These are phyloP conservation scores for Archivesica marissinica DNA, from an alignment of 1,140 invertebrate genomes.

Conservation along the genomic window DNA sequence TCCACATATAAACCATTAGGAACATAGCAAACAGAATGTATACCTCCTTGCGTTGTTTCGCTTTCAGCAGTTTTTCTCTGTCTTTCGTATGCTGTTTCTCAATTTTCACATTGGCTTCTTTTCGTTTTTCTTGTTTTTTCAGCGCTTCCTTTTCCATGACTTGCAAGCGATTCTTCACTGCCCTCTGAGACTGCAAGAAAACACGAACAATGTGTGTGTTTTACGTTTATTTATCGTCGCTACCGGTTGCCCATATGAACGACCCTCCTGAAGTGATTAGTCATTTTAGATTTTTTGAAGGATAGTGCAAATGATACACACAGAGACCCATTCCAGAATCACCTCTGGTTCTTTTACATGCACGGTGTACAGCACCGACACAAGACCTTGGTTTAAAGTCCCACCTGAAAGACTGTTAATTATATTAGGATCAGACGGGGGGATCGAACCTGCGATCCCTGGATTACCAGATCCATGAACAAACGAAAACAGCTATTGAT, in stretches of 20 bases:
- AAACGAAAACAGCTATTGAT: too few species aligned
- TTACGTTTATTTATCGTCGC: background rate
- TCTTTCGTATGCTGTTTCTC: conserved; percentile 73
- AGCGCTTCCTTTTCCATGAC: conserved; percentile 73
- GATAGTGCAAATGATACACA: too few species aligned
- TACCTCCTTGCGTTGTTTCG: conserved; percentile 77
- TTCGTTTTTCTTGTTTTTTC: conserved; percentile 68
- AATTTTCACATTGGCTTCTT: conserved; percentile 68
- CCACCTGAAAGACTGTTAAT: too few species aligned
- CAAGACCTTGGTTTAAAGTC: too few species aligned
- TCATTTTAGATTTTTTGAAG: too few species aligned
- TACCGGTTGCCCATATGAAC: background rate
- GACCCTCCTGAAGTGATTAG: background rate
- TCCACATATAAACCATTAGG: background rate
- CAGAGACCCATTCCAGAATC: too few species aligned
- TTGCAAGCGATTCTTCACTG: conserved; percentile 73
- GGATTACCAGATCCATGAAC: too few species aligned
- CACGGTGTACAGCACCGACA: too few species aligned
- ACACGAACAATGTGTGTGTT: background rate
- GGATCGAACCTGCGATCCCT: too few species aligned
- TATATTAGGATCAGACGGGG: too few species aligned
- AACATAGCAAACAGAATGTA: conserved; percentile 59
- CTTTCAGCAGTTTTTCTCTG: conserved; percentile 70
- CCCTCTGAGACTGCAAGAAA: conserved; percentile 70
- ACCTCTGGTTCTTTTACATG: too few species aligned